Percentiles rank a stretch among this genome's conserved stretches.
phyloP scores from a whole-genome alignment of 2,888 invertebrate genomes.

The Schizaphis graminum region DNA sequence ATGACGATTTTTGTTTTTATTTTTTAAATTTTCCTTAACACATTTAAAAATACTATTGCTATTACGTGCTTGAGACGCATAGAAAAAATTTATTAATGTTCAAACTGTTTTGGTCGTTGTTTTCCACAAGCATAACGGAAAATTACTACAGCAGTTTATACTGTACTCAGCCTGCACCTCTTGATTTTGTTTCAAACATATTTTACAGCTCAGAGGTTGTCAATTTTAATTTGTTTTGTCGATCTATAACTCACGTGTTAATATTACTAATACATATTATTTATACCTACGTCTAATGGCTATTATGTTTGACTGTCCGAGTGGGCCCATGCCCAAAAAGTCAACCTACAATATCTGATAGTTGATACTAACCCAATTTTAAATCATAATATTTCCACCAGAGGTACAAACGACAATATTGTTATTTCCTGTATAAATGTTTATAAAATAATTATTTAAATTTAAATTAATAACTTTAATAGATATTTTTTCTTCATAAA shows the following conservation, averaged over 20 bases:
- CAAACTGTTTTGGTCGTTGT: neutral
- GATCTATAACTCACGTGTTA: neutral
- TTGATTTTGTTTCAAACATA: neutral
- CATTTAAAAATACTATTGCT: neutral
- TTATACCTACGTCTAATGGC: neutral
- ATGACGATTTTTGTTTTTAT: neutral
- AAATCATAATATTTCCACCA: neutral
- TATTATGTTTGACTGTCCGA: neutral
- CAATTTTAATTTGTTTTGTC: neutral
- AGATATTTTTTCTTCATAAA: neutral
- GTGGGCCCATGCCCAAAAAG: constrained; percentile 6
- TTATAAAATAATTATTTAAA: neutral
- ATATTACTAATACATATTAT: neutral
- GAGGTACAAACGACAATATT: neutral
- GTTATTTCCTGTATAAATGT: neutral
- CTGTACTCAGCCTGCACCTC: neutral
- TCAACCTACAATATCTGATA: constrained; percentile 1
- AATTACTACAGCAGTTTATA: neutral
- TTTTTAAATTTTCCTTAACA: neutral
- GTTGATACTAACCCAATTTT: constrained; percentile 10
- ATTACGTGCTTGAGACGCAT: neutral
- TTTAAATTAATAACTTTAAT: neutral
- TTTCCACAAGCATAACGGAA: neutral
- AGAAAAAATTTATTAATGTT: neutral
- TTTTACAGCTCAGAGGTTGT: neutral